Conservation (phyloP, 2,113 vertebrate genomes). For the Helogale parvula region DNA sequence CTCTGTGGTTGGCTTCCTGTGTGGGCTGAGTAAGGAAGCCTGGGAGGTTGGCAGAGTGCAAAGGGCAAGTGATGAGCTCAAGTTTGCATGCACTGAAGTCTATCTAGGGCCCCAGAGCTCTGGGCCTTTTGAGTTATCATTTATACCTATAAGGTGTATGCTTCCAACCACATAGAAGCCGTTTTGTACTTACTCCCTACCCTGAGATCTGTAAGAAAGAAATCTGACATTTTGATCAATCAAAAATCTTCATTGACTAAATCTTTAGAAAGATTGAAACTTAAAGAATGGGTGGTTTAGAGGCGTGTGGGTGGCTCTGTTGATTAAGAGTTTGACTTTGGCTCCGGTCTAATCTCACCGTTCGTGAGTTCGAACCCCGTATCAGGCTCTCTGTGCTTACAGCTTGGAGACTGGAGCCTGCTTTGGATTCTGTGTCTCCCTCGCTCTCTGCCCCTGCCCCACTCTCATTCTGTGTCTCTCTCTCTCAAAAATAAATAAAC, state of each 20-base stretch:
- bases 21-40: neutral
- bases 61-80: neutral
- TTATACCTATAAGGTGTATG: neutral
- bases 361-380: too few relatives aligned
- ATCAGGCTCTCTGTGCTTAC: too few relatives aligned
- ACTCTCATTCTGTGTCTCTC: too few relatives aligned
- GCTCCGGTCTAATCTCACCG: too few relatives aligned
- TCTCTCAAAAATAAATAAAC: too few relatives aligned
- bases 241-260: neutral
- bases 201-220: neutral
- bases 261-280: neutral
- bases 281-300: neutral
- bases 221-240: neutral
- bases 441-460: too few relatives aligned
- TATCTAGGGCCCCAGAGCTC: neutral
- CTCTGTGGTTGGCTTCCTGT: neutral
- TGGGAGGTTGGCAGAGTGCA: neutral
- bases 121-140: neutral
- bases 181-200: neutral
- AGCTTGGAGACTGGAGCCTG: too few relatives aligned
- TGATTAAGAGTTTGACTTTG: too few relatives aligned
- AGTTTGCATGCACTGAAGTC: neutral
- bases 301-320: too few relatives aligned
- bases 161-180: neutral
- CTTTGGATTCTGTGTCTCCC: too few relatives aligned